These are phyloP conservation scores for Liopterus haemorrhoidalis DNA, from an alignment of 2,888 invertebrate species.

Conservation along the genomic window DNA sequence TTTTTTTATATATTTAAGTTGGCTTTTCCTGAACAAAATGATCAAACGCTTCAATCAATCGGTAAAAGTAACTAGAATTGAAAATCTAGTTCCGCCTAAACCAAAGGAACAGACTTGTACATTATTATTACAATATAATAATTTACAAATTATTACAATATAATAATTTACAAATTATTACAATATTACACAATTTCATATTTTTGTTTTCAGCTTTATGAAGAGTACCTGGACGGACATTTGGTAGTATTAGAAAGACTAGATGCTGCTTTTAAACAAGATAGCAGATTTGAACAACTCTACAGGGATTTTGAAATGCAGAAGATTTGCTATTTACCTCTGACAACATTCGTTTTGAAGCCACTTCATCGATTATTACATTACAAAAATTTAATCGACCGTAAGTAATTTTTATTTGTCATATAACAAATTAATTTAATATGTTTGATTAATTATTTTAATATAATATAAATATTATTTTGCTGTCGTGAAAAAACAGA, in stretches of 20 bases:
- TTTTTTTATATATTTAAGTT: too few relatives aligned
- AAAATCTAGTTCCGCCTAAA: too few relatives aligned
- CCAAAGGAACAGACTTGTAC: too few relatives aligned
- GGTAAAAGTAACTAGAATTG: too few relatives aligned
- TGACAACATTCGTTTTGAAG: slow-evolving; percentile 74
- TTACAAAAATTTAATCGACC: slow-evolving; percentile 70
- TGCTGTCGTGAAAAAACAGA: too few relatives aligned
- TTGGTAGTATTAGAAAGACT: slow-evolving; percentile 70
- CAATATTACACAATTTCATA: slow-evolving; percentile 2
- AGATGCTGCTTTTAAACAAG: slow-evolving; percentile 69
- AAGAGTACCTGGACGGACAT: slow-evolving; percentile 68
- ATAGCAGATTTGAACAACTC: slow-evolving; percentile 61
- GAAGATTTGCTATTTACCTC: slow-evolving; percentile 80
- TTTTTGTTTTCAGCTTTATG: slow-evolving; percentile 52
- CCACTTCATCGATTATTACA: slow-evolving; percentile 81
- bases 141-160: too few relatives aligned
- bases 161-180: slow-evolving; percentile 1
- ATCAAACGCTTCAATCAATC: too few relatives aligned
- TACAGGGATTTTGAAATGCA: slow-evolving; percentile 75
- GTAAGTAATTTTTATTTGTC: slow-evolving; percentile 48
- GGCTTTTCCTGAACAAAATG: too few relatives aligned
- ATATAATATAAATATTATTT: too few relatives aligned
- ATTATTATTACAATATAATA: slow-evolving; percentile 6
- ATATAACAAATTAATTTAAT: not conserved
- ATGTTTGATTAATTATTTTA: not conserved